Percentiles rank a stretch among this genome's conserved stretches.
phyloP scores from a whole-genome alignment of 2,113 vertebrate species.

The Semicossyphus pulcher region DNA sequence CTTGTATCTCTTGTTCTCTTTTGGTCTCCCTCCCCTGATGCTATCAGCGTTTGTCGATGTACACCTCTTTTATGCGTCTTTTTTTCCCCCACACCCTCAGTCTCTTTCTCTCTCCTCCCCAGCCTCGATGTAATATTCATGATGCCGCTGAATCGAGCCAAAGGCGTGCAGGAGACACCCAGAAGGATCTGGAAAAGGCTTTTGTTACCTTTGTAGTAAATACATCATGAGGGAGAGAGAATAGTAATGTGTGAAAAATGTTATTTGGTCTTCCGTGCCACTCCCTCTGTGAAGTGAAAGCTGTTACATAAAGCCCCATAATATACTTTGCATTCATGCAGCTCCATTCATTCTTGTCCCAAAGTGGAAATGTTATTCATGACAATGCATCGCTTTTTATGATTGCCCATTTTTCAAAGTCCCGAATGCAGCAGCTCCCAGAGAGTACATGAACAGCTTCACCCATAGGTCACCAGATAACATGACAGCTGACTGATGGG shows the following conservation, averaged over 20 bases:
- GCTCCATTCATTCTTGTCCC: background rate
- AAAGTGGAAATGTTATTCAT: background rate
- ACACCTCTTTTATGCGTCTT: conserved; percentile 10
- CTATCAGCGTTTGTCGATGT: conserved; percentile 5
- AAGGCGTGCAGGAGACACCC: conserved; percentile 24
- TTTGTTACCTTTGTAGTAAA: conserved; percentile 46
- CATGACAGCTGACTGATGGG: background rate
- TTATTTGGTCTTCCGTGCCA: conserved; percentile 4
- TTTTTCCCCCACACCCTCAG: background rate
- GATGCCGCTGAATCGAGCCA: conserved; percentile 21
- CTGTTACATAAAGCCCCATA: conserved; percentile 17
- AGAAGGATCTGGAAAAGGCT: conserved; percentile 38
- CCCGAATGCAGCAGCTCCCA: background rate
- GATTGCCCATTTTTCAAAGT: background rate
- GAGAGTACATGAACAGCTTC: background rate
- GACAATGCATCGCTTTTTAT: background rate
- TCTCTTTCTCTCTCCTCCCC: conserved; percentile 18
- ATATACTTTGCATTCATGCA: background rate
- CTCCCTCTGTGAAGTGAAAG: conserved; percentile 4
- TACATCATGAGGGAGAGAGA: conserved; percentile 25
- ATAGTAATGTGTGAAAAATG: conserved; percentile 20
- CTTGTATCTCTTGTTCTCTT: conserved; percentile 13
- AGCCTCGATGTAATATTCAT: conserved; percentile 67
- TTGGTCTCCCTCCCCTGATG: conserved; percentile 20
- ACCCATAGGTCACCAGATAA: background rate